Conservation (phyloP, 2,113 vertebrate genomes). For the Trogon melanurus region DNA sequence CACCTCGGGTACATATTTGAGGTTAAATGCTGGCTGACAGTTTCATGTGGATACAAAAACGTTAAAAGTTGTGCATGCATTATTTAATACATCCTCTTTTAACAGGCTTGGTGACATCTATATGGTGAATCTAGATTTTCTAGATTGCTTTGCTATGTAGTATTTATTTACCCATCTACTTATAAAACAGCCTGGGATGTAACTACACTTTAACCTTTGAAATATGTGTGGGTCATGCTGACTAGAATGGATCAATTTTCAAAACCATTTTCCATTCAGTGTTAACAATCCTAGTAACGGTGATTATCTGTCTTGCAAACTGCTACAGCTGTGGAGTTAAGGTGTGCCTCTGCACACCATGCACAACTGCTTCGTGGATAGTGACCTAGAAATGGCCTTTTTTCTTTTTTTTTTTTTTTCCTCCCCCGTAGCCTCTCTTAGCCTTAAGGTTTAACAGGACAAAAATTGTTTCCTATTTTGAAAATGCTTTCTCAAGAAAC, state of each 20-base stretch:
- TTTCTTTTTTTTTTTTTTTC: too few species aligned
- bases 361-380: neutral
- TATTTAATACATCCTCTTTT: neutral
- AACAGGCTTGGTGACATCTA: neutral
- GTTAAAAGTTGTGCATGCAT: neutral
- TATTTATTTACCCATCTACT: neutral
- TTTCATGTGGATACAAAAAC: neutral
- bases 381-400: neutral
- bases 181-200: neutral
- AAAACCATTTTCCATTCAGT: neutral
- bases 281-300: neutral
- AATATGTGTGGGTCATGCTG: neutral
- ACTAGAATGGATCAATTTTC: neutral
- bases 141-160: neutral
- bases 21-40: neutral
- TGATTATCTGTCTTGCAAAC: neutral
- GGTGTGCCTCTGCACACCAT: neutral
- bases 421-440: neutral
- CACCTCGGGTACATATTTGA: neutral
- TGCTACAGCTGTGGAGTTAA: neutral
- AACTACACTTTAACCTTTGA: neutral
- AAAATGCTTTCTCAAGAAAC: slow-evolving; percentile 17
- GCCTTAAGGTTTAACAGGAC: neutral
- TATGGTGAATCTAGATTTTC: neutral
- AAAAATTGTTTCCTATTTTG: neutral